Evolutionary conservation across 2,888 invertebrate genomes (phyloP), one percentile per base, ranked within the genome.

Genomic region (Acanthosoma haemorrhoidale): DNA sequence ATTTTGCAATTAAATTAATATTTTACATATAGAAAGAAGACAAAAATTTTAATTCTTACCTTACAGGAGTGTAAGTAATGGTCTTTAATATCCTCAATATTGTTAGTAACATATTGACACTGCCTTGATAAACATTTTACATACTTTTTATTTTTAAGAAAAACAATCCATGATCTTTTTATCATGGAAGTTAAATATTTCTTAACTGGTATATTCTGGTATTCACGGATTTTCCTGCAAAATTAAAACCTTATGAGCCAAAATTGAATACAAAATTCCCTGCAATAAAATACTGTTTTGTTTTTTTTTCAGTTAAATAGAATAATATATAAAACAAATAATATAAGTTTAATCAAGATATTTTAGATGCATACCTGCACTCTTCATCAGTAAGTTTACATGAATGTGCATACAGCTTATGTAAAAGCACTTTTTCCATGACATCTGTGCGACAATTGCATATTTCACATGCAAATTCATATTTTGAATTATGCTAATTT

Each of bases 121-220:
- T 21, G 38, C 13, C 41, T 59, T n/a, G 21, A 36, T 15, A 67
- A 68, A 43, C 73, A 73, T 38, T 66, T 70, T 8, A 73, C 66
- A 36, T 68, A 73, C 4, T 69, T 69, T 59, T 69, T 72, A 13
- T 59, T 60, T 31, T 73, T 67, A 13, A 70, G 57, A 36, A 67
- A 70, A 9, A 70, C 57, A 34, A 67, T 39, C 71, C 73, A 73
- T 6, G 68, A 59, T 18, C 63, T 68, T 41, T 29, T 43, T 16
- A 61, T 8, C 34, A 60, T 34, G 3, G 57, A 13, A 21, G 58
- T 60, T 13, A 67, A 34, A 13, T 68, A 41, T 66, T 41, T 69
- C 25, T 61, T 61, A 1, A 18, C 25, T 6, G 25, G 16, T n/a
- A 9, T 51, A n/a, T 2, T 32, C 15, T 31, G 32, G 21, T 15